These are phyloP conservation scores for Osmoderma eremita DNA, from an alignment of 2,888 invertebrate genomes.

Conservation along the genomic window DNA sequence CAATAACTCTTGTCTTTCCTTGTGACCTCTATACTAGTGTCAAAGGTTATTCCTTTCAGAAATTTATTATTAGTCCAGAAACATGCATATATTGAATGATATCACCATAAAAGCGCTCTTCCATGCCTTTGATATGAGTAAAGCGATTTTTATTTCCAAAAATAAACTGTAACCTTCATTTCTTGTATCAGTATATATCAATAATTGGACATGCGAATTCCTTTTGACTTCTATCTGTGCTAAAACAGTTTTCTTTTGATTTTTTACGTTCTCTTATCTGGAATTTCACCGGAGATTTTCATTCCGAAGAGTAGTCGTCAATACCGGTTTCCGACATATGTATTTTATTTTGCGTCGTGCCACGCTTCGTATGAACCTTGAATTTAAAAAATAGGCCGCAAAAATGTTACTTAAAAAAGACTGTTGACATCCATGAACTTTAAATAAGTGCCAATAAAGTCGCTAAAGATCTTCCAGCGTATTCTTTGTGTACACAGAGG, in stretches of 20 bases:
- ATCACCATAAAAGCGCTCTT: neutral
- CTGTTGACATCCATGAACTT: too few species aligned
- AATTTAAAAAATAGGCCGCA: too few species aligned
- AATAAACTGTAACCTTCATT: slow-evolving; percentile 9
- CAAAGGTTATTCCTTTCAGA: slow-evolving; percentile 33
- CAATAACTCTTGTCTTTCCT: slow-evolving; percentile 2
- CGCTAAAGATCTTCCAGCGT: too few species aligned
- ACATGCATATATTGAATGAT: slow-evolving; percentile 26
- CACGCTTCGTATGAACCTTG: too few species aligned
- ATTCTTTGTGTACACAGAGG: too few species aligned
- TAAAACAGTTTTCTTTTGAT: neutral
- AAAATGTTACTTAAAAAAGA: too few species aligned
- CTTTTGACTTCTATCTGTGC: neutral
- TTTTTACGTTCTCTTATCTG: neutral
- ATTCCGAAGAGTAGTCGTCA: too few species aligned
- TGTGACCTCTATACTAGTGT: slow-evolving; percentile 25
- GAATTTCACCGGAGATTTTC: too few species aligned
- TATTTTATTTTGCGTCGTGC: too few species aligned
- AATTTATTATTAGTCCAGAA: slow-evolving; percentile 27
- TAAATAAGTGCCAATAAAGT: too few species aligned
- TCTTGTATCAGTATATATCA: too few species aligned
- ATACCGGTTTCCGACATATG: too few species aligned
- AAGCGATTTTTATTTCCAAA: neutral
- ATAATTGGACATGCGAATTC: neutral
- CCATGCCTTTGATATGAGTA: neutral